These are phyloP conservation scores for Zhuqinia jingwanae DNA, from an alignment of 2,888 invertebrate species.

Conservation along the genomic window DNA sequence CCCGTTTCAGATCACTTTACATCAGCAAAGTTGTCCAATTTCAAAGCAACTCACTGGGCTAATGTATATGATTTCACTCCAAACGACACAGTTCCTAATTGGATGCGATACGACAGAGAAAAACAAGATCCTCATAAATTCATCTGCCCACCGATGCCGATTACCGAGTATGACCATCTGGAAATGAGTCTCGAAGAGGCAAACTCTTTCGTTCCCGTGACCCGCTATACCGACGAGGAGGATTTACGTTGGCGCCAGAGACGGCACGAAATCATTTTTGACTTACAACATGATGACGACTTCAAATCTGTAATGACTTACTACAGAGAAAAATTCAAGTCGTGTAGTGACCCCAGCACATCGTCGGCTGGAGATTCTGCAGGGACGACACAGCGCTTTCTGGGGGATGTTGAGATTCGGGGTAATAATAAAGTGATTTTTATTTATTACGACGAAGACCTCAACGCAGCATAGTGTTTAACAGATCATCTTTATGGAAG, in stretches of 20 bases:
- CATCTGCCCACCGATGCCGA: conserved; percentile 68
- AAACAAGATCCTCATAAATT: conserved; percentile 71
- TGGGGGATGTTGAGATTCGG: conserved; percentile 63
- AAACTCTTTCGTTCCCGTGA: conserved; percentile 63
- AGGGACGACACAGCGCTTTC: conserved; percentile 43
- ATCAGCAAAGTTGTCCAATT: conserved; percentile 75
- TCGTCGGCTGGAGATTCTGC: background rate
- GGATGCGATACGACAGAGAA: conserved; percentile 67
- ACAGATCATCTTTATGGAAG: background rate
- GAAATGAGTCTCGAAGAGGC: conserved; percentile 60
- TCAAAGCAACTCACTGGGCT: conserved; percentile 75
- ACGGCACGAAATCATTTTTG: conserved; percentile 67
- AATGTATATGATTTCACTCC: conserved; percentile 77
- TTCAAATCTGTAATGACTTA: conserved; percentile 66
- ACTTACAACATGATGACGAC: conserved; percentile 67
- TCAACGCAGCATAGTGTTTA: background rate
- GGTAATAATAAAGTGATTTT: conserved; percentile 64
- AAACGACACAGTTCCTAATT: conserved; percentile 71
- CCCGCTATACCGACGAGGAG: conserved; percentile 59
- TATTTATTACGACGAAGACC: conserved; percentile 64
- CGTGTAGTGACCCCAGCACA: conserved; percentile 48
- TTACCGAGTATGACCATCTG: conserved; percentile 51
- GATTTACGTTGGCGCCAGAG: conserved; percentile 59
- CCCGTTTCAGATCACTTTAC: conserved; percentile 74
- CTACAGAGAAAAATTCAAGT: conserved; percentile 59